phyloP scores from a whole-genome alignment of 1,140 invertebrate species.

The Drosophila arawakana region DNA sequence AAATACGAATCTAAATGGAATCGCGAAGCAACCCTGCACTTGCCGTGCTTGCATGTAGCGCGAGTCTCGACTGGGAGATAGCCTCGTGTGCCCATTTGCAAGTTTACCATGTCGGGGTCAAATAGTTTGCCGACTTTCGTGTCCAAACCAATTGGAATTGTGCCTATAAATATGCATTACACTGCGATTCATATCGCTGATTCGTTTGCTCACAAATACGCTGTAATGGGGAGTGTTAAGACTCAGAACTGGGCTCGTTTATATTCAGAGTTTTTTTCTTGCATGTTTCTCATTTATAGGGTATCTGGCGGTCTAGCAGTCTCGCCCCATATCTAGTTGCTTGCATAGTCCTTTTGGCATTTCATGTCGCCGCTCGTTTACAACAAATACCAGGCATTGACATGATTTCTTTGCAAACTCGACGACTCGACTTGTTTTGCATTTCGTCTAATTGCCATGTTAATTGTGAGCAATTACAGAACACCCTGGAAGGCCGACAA shows the following conservation, averaged over 20 bases:
- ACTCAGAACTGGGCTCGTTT: background rate
- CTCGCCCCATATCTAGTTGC: background rate
- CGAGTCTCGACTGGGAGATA: constrained; percentile 44
- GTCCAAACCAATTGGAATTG: constrained; percentile 67
- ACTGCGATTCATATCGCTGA: constrained; percentile 49
- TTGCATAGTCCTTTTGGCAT: constrained; percentile 15
- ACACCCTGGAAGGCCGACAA: constrained; percentile 23
- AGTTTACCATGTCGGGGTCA: constrained; percentile 82
- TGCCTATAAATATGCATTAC: constrained; percentile 63
- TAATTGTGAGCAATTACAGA: constrained; percentile 68
- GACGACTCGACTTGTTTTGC: constrained; percentile 36
- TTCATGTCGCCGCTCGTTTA: constrained; percentile 71
- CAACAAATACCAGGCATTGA: constrained; percentile 75
- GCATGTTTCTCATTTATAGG: background rate
- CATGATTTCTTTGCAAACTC: constrained; percentile 60
- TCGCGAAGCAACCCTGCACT: too few species aligned
- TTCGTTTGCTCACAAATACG: constrained; percentile 13
- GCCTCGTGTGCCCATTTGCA: constrained; percentile 75
- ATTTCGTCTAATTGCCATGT: constrained; percentile 62
- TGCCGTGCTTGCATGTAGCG: background rate
- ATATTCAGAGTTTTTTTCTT: too few species aligned
- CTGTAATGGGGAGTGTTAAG: background rate
- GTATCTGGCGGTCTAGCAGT: constrained; percentile 1
- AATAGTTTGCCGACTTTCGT: constrained; percentile 70
- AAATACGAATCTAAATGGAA: background rate